Evolutionary conservation across 2,888 invertebrate species (phyloP), one percentile per base, ranked within the genome.

Genomic region (Sympetrum striolatum): DNA sequence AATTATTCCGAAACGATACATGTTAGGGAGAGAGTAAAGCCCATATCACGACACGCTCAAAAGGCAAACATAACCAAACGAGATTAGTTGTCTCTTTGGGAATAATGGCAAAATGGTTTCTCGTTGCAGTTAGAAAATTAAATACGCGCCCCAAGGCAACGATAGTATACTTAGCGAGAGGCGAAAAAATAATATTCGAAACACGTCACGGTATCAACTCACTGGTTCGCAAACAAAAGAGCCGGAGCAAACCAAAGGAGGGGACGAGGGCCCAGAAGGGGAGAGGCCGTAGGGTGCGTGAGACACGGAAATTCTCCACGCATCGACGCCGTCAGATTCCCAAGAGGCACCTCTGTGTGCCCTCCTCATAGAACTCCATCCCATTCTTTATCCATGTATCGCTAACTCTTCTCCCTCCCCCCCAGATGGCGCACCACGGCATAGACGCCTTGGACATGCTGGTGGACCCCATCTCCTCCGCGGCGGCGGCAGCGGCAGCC

Each of bases 361-460:
- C 81, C 22, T 81, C 14, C 48, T 12, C 25, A 14, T 81, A 64
- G n/a, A n/a, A 1, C n/a, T 10, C 64, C 22, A n/a, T 37, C 35
- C 79, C 31, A 90, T 48, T 73, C 44, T 79, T 25, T 53, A 14
- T 44, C 22, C 44, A 44, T 31, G 25, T 37, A 22, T 35, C 2
- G 15, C 81, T 53, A 22, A 31, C 81, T 81, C 53, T 35, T 80
- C 37, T 39, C 81, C 44, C 37, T 39, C 18, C 18, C 15, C 60
- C 37, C 53, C 96, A 98, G 98, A 98, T 98, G 98, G 96, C 97
- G 91, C 98, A 98, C 93, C 97, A 97, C 92, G 97, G 97, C 90
- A 98, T 98, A 98, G 98, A 98, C 94, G 97, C 98, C 22, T 94
- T 98, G 93, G 98, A 98, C 93, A 98, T 98, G 97, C 94, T 98